Conservation (phyloP, 2,113 vertebrate genomes). For the Ceratotherium simum region DNA sequence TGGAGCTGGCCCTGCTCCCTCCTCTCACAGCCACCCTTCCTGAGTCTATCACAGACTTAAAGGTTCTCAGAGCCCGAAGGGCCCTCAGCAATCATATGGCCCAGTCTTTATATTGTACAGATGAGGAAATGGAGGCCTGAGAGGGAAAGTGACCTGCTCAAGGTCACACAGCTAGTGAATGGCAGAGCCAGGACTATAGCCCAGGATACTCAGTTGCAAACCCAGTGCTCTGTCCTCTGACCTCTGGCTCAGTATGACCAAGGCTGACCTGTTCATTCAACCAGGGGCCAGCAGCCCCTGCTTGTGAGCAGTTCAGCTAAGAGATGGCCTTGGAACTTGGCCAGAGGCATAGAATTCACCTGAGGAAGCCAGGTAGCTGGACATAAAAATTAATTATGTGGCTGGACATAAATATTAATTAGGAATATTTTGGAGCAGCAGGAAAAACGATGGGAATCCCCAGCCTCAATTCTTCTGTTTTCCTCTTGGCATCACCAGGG, state of each 20-base stretch:
- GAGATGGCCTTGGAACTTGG: neutral
- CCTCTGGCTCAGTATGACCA: neutral
- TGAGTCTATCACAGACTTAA: neutral
- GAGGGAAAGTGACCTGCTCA: neutral
- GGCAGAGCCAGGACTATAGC: neutral
- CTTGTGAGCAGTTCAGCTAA: neutral
- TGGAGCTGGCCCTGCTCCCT: fast-evolving
- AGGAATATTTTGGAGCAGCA: neutral
- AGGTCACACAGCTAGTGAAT: neutral
- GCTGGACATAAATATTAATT: neutral
- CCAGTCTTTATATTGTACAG: neutral
- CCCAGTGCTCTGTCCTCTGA: neutral
- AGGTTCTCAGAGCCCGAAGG: neutral
- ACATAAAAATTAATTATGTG: neutral
- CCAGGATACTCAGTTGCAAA: neutral
- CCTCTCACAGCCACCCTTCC: neutral
- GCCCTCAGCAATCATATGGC: neutral
- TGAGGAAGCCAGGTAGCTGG: neutral
- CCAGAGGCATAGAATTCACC: neutral
- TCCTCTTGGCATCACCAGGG: neutral
- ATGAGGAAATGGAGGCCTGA: neutral
- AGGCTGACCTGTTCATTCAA: neutral
- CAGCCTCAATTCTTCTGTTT: neutral
- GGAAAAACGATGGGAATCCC: neutral
- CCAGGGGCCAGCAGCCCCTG: neutral